These are phyloP conservation scores for Chiridota heheva DNA, from an alignment of 35 echinoderm and acorn worm species.

Conservation along the genomic window DNA sequence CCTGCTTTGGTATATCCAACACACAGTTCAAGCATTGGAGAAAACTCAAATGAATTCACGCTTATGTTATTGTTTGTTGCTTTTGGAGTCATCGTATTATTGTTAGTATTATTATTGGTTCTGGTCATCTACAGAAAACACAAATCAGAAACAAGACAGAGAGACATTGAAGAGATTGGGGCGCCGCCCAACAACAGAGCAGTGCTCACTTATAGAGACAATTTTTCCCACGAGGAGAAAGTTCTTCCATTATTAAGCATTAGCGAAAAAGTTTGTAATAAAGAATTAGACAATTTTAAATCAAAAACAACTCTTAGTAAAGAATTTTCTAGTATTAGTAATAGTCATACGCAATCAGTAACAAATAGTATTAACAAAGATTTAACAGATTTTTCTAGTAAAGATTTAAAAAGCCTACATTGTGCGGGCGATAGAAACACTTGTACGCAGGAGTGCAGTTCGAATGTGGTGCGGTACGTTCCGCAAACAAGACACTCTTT, in stretches of 20 bases:
- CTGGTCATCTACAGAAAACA: constrained; percentile 90
- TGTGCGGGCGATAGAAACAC: constrained; percentile 30
- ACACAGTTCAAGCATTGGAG: constrained; percentile 1
- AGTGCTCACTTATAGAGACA: constrained; percentile 82
- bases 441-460: constrained; percentile 25
- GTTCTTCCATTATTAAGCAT: constrained; percentile 91
- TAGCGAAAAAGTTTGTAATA: constrained; percentile 98
- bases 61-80: constrained; percentile 76
- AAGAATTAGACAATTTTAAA: constrained; percentile 69
- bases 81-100: constrained; percentile 82
- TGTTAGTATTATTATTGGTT: constrained; percentile 74
- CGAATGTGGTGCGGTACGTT: constrained; percentile 59
- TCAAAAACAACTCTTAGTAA: constrained; percentile 43
- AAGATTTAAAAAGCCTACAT: constrained; percentile 70
- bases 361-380: constrained; percentile 56
- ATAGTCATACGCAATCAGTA: constrained; percentile 18
- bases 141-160: constrained; percentile 46
- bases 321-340: constrained; percentile 38
- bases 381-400: constrained; percentile 73
- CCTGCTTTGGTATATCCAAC: neutral
- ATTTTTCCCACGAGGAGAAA: constrained; percentile 90
- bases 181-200: constrained; percentile 80
- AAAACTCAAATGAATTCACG: constrained; percentile 25
- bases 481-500: constrained; percentile 87
- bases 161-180: constrained; percentile 59